A percentile compares a stretch with the other conserved stretches of the same genome.
Conservation (phyloP, 1,140 invertebrate genomes). For the Drosophila prosaltans region DNA sequence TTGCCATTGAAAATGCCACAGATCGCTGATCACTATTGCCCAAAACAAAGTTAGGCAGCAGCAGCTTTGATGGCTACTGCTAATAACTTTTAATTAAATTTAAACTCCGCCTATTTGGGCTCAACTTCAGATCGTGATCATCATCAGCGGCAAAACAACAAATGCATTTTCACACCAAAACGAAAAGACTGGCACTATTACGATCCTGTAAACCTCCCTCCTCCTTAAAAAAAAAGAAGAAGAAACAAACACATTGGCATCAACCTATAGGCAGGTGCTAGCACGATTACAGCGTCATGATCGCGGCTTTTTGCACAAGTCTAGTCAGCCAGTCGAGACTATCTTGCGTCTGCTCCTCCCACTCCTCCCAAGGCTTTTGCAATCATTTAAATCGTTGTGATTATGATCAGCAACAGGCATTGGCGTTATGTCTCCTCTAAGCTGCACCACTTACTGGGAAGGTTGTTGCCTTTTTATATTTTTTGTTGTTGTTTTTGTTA, state of each 20-base stretch:
- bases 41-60: constrained; percentile 8
- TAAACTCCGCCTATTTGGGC: constrained; percentile 76
- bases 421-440: constrained; percentile 70
- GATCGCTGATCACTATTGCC: constrained; percentile 16
- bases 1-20: neutral
- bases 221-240: constrained; percentile 6
- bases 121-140: constrained; percentile 64
- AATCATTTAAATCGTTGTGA: constrained; percentile 79
- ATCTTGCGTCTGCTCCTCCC: neutral
- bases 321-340: constrained; percentile 9
- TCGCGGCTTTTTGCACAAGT: constrained; percentile 1
- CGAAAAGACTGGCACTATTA: neutral
- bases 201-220: neutral
- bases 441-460: constrained; percentile 39
- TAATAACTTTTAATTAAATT: constrained; percentile 82
- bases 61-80: constrained; percentile 39
- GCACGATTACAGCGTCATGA: constrained; percentile 38
- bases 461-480: constrained; percentile 17
- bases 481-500: constrained; percentile 24
- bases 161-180: constrained; percentile 72
- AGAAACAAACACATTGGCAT: constrained; percentile 16
- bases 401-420: constrained; percentile 68
- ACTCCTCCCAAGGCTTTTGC: constrained; percentile 42
- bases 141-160: constrained; percentile 56
- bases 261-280: constrained; percentile 57